Base-by-base conservation (phyloP, 23 tunicate species). In the Trididemnum clinides region DNA sequence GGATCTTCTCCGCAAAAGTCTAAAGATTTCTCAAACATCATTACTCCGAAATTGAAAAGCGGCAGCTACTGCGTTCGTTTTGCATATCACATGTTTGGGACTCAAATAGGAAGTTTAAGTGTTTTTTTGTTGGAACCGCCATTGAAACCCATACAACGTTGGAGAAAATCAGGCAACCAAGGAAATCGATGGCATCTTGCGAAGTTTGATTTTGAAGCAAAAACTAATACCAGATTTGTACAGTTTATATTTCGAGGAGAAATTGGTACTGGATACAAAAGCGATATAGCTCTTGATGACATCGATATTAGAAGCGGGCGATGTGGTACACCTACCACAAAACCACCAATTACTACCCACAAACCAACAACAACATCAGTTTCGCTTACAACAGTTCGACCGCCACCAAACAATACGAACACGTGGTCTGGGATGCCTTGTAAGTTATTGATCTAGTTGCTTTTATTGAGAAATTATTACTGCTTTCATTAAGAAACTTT, bases 251-350 rank as follows among this genome's bases (percentile, higher is more conserved):
- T 94, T 29, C 86, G 80, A 73, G 98, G 94, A 36, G 73, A 35
- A 62, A 71, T 94, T 74, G 98, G 98, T 20, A 70, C 78, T 0
- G 90, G 89, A 28, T 89, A 81, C 75, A 84, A 94, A 2, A 86
- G 98, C 74, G 98, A 94, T 59, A 59, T 87, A 1, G 98, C 98
- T 15, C 10, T 94, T 20, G 98, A 94, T 74, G 98, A 94, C 39
- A 33, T 94, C 57, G 15, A 57, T 2, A 80, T 92, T 23, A 62
- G 54, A 26, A 77, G 82, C 10, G 97, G 97, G 34, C 20, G 51
- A 3, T 90, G 95, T 39, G 85, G 58, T 0, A n/a, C 36, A 5
- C 28, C 78, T 23, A 78, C 84, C 1, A 23, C 50, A 18, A 18
- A 58, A 33, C 37, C 39, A n/a, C 33, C 83, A 29, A 88, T 83